Conservation (phyloP, 2,888 invertebrate genomes). For the Xylota segnis region DNA sequence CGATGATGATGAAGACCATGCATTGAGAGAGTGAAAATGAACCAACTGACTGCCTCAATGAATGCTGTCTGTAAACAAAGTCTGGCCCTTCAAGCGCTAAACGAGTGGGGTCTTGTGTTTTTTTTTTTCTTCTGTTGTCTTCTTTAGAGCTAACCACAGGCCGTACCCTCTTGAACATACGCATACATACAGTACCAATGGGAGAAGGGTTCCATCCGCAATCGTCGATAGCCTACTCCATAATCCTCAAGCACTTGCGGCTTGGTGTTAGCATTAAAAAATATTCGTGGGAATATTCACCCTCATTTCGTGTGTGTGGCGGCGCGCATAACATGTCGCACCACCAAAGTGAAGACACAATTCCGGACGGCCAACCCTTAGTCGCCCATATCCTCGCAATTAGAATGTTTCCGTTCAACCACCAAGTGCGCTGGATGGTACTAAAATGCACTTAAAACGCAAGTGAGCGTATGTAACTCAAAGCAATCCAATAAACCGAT, state of each 20-base stretch:
- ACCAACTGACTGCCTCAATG: constrained; percentile 45
- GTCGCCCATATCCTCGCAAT: constrained; percentile 74
- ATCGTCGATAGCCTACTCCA: constrained; percentile 59
- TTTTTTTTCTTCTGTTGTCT: constrained; percentile 18
- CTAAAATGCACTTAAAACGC: constrained; percentile 61
- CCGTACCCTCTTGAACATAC: constrained; percentile 67
- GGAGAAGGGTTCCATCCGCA: constrained; percentile 69
- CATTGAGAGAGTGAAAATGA: constrained; percentile 47
- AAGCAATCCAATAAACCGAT: constrained; percentile 71
- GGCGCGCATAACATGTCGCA: constrained; percentile 64
- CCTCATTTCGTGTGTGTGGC: constrained; percentile 58
- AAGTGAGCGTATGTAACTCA: constrained; percentile 53
- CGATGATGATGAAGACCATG: constrained; percentile 45
- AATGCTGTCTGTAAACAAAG: constrained; percentile 61
- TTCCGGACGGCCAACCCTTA: constrained; percentile 68
- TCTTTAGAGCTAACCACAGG: constrained; percentile 54
- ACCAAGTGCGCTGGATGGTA: constrained; percentile 34
- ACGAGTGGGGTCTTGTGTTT: constrained; percentile 55
- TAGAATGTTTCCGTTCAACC: constrained; percentile 71
- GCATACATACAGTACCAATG: constrained; percentile 35
- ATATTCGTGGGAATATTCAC: constrained; percentile 76
- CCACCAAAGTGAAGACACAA: constrained; percentile 57
- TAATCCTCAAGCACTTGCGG: constrained; percentile 64
- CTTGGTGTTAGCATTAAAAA: constrained; percentile 58
- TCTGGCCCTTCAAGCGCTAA: constrained; percentile 65